Base-by-base conservation (phyloP, 1,140 invertebrate genomes). In the Conus betulinus region DNA sequence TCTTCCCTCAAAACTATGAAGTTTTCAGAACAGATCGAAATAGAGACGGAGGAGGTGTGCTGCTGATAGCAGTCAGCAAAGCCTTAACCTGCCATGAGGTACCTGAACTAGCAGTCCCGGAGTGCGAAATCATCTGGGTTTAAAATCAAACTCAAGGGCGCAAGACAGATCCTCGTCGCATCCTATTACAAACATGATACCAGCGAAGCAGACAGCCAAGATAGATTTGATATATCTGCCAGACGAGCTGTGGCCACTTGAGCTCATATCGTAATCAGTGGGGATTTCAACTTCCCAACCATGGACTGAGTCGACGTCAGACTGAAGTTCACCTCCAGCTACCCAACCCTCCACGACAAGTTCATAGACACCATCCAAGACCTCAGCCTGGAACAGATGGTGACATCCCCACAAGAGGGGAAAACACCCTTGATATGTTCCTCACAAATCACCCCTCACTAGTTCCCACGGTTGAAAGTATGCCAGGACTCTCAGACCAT, bases 401-500 rank as follows among this genome's bases (percentile, higher is more conserved):
- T 79, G 25, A 27, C n/a, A 0, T 39, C n/a, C 39, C 76, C 76
- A 51, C 76, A 0, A 79, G 76, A 17, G 25, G 25, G 3, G 76
- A 79, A 10, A 79, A 79, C 39, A 39, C 27, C 0, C 39, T 79
- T 10, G 76, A 79, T 27, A 3, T 79, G 11, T 79, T 79, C 17
- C 76, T 79, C 8, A 79, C 76, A 10, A 79, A 20, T 17, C 25
- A 79, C 76, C 76, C 76, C 39, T 39, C n/a, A 7, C 17, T 51
- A 15, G 76, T 79, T 5, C 76, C 76, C 25, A 27, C 3, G 10
- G 25, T 51, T 79, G 25, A 79, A 79, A 51, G 25, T 1, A 13
- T 79, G 10, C 76, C 76, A 13, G 76, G 25, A 27, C 76, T 79
- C 8, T 79, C 76, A 79, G 76, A 79, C 76, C 76, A 79, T 79